A percentile compares a stretch with the other conserved stretches of the same genome.
phyloP scores from a whole-genome alignment of 1,140 invertebrate species.

The Trinorchestia longiramus region DNA sequence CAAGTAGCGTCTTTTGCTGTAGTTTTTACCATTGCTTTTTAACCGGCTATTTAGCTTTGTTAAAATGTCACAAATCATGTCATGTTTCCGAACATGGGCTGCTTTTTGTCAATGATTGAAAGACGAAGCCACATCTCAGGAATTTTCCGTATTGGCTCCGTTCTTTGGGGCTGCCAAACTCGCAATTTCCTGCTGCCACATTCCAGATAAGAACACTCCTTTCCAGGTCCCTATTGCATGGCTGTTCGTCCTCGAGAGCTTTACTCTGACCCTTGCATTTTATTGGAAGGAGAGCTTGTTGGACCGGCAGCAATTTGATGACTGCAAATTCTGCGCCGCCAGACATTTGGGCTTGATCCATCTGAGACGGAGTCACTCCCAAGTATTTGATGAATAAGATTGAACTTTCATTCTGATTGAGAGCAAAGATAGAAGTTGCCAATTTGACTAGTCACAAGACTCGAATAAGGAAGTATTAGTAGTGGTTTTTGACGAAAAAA shows the following conservation, averaged over 20 bases:
- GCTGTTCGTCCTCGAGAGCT: conserved; percentile 1
- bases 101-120: neutral
- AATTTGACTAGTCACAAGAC: neutral
- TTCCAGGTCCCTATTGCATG: conserved; percentile 5
- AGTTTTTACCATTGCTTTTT: neutral
- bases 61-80: neutral
- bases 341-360: neutral
- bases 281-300: conserved; percentile 46
- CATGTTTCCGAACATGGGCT: neutral
- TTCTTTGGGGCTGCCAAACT: neutral
- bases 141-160: conserved; percentile 28
- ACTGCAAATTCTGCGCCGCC: conserved; percentile 11
- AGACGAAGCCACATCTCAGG: neutral
- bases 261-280: conserved; percentile 43
- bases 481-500: neutral
- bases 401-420: conserved; percentile 36
- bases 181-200: conserved; percentile 50
- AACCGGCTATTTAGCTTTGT: neutral
- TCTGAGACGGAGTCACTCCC: neutral
- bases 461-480: neutral
- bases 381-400: conserved; percentile 36
- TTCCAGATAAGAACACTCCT: conserved; percentile 54
- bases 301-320: conserved; percentile 34
- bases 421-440: neutral
- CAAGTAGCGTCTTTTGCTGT: neutral